Evolutionary conservation across 2,113 vertebrate species (phyloP).

Genomic region (Phyllostomus hastatus): DNA sequence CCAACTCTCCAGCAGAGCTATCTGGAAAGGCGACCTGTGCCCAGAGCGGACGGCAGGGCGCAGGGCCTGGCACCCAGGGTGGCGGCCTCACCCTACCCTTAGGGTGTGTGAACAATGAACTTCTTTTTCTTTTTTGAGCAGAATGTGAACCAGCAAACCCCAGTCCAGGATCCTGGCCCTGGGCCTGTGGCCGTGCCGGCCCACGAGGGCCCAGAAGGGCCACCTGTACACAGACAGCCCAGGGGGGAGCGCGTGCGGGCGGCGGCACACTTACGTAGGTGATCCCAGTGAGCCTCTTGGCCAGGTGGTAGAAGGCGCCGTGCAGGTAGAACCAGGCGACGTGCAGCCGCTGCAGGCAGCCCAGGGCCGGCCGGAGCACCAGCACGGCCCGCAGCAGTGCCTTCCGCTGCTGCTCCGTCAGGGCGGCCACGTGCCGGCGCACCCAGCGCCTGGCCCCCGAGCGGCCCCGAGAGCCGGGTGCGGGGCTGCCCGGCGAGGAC

Average conservation of each 20-base stretch:
- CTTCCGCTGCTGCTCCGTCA: slow-evolving; percentile 86
- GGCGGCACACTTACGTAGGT: slow-evolving; percentile 85
- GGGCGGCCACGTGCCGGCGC: slow-evolving; percentile 56
- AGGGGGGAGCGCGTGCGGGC: rapidly evolving
- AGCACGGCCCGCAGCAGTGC: slow-evolving; percentile 66
- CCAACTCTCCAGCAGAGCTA: neutral
- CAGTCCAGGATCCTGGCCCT: neutral
- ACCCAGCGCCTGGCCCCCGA: slow-evolving; percentile 78
- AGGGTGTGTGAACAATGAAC: neutral
- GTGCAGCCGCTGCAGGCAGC: slow-evolving; percentile 87
- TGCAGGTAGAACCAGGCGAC: slow-evolving; percentile 91
- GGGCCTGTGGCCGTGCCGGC: rapidly evolving
- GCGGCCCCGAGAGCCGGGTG: slow-evolving; percentile 15
- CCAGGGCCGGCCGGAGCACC: slow-evolving; percentile 81
- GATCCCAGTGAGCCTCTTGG: slow-evolving; percentile 88
- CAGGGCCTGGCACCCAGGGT: rapidly evolving
- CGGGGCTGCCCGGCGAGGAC: slow-evolving; percentile 49
- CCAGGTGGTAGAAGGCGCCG: slow-evolving; percentile 90
- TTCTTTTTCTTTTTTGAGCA: neutral
- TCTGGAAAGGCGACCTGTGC: neutral
- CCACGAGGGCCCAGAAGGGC: rapidly evolving
- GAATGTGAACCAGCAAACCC: neutral
- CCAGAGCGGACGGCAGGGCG: neutral
- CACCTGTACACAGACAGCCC: rapidly evolving
- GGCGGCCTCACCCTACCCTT: rapidly evolving